Base-by-base conservation (phyloP, 1,140 invertebrate genomes). In the Trichogramma pretiosum region DNA sequence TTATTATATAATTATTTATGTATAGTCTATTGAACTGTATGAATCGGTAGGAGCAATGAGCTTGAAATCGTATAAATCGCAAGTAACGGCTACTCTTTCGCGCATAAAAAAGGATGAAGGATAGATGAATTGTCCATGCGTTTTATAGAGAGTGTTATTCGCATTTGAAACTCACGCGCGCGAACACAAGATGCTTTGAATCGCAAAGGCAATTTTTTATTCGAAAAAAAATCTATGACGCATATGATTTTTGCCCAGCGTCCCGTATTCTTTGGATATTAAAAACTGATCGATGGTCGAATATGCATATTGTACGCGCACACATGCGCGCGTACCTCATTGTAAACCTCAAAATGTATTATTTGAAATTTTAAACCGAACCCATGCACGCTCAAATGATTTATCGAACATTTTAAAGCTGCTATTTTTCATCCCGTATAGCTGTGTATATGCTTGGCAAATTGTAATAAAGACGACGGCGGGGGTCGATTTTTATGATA, bases 381-480 rank as follows among this genome's bases (percentile, higher is more conserved):
- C n/a, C 34, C 35, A 26, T 44, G 39, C 24, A 36, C 39, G 35
- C 41, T 41, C 38, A 38, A 39, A 18, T 44, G 48, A 50, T 50
- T 50, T 38, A 50, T 50, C 21, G 28, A 5, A 9, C 38, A 35
- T 48, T 48, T 48, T 48, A 48, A 48, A 30, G 32, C 10, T 18
- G 39, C 22, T 42, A 48, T 48, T 48, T 48, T 37, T 48, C 47
- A 43, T 10, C 33, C 19, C 9, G 10, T 38, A 21, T n/a, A 28
- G 35, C 30, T n/a, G n/a, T 35, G 14, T 13, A 19, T 30, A 16
- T 30, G 46, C 30, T 18, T 24, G 16, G 40, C 48, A 43, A 50
- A 50, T 50, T 44, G 48, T 50, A 50, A 50, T 44, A 44, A 50
- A 50, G n/a, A n/a, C n/a, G n/a, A n/a, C n/a, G n/a, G n/a, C 41